A percentile compares a stretch with the other conserved stretches of the same genome.
phyloP scores from a whole-genome alignment of 2,113 vertebrate species.

The Formicarius rufipectus region DNA sequence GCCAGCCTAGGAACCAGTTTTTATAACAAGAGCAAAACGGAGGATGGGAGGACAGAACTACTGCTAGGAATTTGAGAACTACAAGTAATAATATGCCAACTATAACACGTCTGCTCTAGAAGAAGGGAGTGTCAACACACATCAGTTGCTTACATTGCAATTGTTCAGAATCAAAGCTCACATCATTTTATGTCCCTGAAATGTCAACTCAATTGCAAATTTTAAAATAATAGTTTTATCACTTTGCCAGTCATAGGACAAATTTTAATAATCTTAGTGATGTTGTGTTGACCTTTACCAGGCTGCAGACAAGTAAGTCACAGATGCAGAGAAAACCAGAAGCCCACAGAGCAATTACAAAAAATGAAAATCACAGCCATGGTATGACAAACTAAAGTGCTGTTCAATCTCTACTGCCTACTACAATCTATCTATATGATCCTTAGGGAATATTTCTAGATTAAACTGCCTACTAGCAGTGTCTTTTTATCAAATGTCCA shows the following conservation, averaged over 20 bases:
- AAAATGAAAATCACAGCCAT: neutral
- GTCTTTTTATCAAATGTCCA: neutral
- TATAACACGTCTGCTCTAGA: neutral
- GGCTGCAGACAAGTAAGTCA: neutral
- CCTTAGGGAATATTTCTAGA: neutral
- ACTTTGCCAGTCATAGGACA: constrained; percentile 10
- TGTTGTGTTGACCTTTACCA: neutral
- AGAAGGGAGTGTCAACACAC: neutral
- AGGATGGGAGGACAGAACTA: neutral
- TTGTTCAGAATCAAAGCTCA: neutral
- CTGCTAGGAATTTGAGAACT: neutral
- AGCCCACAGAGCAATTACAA: neutral
- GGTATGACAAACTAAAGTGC: neutral
- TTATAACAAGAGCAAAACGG: neutral
- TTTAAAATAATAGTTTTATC: neutral
- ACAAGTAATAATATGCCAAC: neutral
- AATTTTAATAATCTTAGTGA: neutral
- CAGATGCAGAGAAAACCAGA: neutral
- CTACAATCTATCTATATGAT: neutral
- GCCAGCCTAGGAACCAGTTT: neutral
- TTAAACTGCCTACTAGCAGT: neutral
- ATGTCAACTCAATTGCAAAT: constrained; percentile 29
- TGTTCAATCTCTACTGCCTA: neutral
- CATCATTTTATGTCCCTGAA: constrained; percentile 11
- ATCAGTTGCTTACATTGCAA: neutral